These are phyloP conservation scores for Halocynthia aurantium DNA, from an alignment of 23 tunicate species.

Conservation along the genomic window DNA sequence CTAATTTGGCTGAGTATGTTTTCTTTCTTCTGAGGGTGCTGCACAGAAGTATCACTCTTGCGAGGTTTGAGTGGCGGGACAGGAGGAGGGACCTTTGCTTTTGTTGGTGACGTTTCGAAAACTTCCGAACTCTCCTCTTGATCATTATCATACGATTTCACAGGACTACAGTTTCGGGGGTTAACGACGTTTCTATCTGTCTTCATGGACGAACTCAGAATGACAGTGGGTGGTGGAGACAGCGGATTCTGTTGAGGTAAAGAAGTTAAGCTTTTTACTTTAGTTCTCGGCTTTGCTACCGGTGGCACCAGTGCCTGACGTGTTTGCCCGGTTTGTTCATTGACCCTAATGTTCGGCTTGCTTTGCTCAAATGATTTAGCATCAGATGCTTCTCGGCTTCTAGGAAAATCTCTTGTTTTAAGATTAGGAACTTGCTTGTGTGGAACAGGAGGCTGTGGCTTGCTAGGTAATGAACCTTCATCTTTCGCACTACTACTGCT, in stretches of 20 bases:
- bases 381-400: no score
- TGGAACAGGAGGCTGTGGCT: no score
- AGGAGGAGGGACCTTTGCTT: background rate
- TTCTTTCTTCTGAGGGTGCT: constrained; percentile 2
- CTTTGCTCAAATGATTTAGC: no score
- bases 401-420: no score
- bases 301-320: constrained; percentile 7
- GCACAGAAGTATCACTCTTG: constrained; percentile 20
- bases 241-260: no score
- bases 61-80: background rate
- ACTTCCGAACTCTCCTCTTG: background rate
- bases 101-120: background rate
- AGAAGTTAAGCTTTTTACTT: background rate
- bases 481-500: background rate
- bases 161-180: background rate
- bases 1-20: background rate
- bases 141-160: background rate
- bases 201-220: background rate
- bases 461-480: no score
- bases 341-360: no score
- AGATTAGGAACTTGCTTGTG: no score
- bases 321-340: no score
- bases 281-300: constrained; percentile 21
- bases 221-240: background rate
- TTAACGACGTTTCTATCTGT: background rate